Base-by-base conservation (phyloP, 2,888 invertebrate species). In the Coelogynopora nodosa region DNA sequence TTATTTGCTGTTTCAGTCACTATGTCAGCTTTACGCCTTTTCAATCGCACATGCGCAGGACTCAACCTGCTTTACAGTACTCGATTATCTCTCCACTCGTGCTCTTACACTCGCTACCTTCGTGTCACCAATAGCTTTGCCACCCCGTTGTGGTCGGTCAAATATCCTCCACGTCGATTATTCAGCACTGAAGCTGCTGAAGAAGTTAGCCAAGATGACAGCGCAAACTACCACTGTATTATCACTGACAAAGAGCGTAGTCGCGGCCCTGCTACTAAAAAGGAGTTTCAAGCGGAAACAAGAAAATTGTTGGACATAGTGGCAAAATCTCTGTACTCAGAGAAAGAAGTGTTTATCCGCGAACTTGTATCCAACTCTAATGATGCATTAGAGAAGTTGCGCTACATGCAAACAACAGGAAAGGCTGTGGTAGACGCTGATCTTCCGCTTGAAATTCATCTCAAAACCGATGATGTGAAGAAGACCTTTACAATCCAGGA, bases 221-320 rank as follows among this genome's bases (percentile, higher is more conserved):
- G 2, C 5, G 27, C 74, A 10, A 5, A 2, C 31, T 82, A 82
- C 30, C 82, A 82, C 29, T 23, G 2, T 2, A 82, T 82, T 23
- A 82, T 82, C 13, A 31, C 82, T 2, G 31, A 82, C 82, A 82
- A 82, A 28, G 82, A 82, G 23, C 13, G 82, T 2, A n/a, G 82
- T 29, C 10, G 27, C 10, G 82, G 82, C 13, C 13, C 29, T 10
- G 30, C 29, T 18, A 27, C 27, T 18, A 82, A 82, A 29, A 95
- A 95, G 92, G 97, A 97, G 91, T 98, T 98, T 91, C 96, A 98
- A 92, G 98, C 98, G 0, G 98, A 98, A 93, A 98, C 98, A 0
- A 93, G 95, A 88, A 97, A 97, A 95, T 92, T 98, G 67, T 92
- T 98, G 84, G 97, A 98, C 91, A 98, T 98, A 92, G 98, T 98